A percentile compares a stretch with the other conserved stretches of the same genome.
These are phyloP conservation scores for Drosophila pruinosa DNA, from an alignment of 1,140 invertebrate genomes.

Conservation along the genomic window DNA sequence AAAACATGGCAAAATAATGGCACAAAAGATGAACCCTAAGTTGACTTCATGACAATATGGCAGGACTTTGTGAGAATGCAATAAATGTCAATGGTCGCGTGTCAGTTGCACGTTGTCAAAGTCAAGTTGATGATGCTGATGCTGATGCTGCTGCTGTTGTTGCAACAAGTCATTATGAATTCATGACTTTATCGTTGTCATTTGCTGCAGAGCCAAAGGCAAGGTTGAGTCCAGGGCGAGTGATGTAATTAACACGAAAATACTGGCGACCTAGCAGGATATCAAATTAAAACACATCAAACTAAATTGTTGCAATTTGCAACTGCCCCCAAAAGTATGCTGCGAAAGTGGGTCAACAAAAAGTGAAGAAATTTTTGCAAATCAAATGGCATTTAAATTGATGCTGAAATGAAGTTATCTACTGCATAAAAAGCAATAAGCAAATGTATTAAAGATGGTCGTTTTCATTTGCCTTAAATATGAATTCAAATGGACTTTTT, in stretches of 20 bases:
- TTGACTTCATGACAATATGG: too few relatives aligned
- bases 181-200: constrained; percentile 41
- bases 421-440: too few relatives aligned
- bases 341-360: not conserved
- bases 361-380: not conserved
- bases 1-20: too few relatives aligned
- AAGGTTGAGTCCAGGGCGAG: not conserved
- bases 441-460: too few relatives aligned
- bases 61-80: not conserved
- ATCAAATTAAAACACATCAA: not conserved
- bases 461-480: too few relatives aligned
- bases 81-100: constrained; percentile 24
- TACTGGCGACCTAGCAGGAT: too few relatives aligned
- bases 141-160: too few relatives aligned
- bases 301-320: not conserved
- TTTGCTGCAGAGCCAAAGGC: not conserved
- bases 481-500: too few relatives aligned
- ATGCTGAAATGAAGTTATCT: too few relatives aligned
- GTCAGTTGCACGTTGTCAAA: constrained; percentile 27
- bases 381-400: not conserved
- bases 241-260: not conserved
- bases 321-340: constrained; percentile 7
- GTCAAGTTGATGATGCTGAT: constrained; percentile 5
- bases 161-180: constrained; percentile 41
- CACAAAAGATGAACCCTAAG: not conserved